Evolutionary conservation across 2,888 invertebrate species (phyloP).

Genomic region (Platypus cylindrus): DNA sequence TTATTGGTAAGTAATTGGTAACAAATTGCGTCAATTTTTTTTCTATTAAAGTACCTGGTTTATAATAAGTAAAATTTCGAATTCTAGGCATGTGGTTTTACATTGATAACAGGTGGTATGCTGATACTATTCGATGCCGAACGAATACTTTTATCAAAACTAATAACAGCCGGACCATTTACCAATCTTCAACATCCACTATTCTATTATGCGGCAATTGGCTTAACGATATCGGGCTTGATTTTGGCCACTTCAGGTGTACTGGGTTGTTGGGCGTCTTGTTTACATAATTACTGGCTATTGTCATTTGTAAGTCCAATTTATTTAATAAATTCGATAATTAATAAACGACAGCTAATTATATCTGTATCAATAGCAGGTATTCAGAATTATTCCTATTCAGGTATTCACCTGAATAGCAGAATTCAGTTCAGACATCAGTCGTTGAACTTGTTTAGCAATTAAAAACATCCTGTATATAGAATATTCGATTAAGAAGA

Average conservation of each 20-base stretch:
- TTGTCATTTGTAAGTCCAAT: slow-evolving; percentile 49
- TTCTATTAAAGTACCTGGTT: no score
- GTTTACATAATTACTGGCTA: slow-evolving; percentile 59
- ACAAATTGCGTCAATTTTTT: background rate
- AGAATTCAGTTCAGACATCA: no score
- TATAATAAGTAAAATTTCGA: no score
- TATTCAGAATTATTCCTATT: no score
- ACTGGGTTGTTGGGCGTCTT: slow-evolving; percentile 72
- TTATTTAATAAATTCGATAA: background rate
- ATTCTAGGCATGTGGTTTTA: slow-evolving; percentile 57
- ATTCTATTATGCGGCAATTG: slow-evolving; percentile 63
- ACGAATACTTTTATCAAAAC: slow-evolving; percentile 56
- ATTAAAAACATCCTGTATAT: no score
- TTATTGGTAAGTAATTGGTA: slow-evolving; percentile 43
- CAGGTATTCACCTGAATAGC: no score
- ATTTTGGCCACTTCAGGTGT: slow-evolving; percentile 55
- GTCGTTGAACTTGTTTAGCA: no score
- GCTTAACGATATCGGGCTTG: slow-evolving; percentile 55
- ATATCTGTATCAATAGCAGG: no score
- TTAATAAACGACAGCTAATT: background rate
- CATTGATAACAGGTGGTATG: slow-evolving; percentile 59
- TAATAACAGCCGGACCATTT: slow-evolving; percentile 51
- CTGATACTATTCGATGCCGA: slow-evolving; percentile 58
- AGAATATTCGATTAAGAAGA: no score
- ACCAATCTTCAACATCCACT: slow-evolving; percentile 55